These are phyloP conservation scores for Scomber japonicus DNA, from an alignment of 2,113 vertebrate genomes.

Conservation along the genomic window DNA sequence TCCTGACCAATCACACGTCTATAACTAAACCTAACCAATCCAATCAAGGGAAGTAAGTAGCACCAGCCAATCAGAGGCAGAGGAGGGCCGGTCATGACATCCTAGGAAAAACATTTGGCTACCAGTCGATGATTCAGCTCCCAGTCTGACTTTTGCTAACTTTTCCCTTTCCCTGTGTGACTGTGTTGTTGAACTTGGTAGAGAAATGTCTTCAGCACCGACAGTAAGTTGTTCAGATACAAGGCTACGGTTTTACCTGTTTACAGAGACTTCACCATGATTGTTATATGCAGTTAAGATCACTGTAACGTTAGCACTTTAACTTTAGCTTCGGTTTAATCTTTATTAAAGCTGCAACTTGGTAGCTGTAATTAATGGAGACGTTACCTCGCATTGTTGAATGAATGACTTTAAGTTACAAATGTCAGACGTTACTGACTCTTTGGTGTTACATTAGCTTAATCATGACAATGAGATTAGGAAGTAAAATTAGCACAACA, in stretches of 20 bases:
- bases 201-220: constrained; percentile 67
- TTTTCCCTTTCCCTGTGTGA: neutral
- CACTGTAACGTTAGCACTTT: neutral
- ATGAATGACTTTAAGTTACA: no score
- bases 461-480: neutral
- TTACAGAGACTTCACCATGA: neutral
- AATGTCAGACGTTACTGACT: neutral
- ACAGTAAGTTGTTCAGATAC: constrained; percentile 52
- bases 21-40: no score
- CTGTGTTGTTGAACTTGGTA: neutral
- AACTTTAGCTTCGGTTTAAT: neutral
- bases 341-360: no score
- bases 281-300: neutral
- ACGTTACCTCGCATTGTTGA: rapidly evolving
- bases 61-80: no score
- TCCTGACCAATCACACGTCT: no score
- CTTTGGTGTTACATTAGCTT: no score
- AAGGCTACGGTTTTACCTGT: neutral
- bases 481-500: neutral
- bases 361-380: no score
- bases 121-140: neutral
- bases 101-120: no score
- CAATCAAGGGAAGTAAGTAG: no score
- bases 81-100: no score
- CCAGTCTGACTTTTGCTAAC: neutral